Evolutionary conservation across 2,888 invertebrate species (phyloP), one percentile per base, ranked within the genome.

Genomic region (Pristionchus exspectatus): DNA sequence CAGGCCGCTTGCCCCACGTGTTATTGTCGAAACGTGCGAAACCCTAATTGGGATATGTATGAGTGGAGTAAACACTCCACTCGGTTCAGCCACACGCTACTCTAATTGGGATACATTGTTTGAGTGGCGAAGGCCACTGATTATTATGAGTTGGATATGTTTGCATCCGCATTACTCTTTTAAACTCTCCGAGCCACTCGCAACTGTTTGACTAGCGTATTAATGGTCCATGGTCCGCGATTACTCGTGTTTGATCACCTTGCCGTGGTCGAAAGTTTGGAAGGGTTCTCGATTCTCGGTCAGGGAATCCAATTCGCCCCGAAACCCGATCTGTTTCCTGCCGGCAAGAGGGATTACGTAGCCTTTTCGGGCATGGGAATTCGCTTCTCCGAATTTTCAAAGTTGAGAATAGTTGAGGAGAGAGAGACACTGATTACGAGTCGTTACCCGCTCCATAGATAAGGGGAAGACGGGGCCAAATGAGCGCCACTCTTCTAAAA

Each of bases 241-340:
- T 10, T 10, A n/a, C 63, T n/a, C n/a, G n/a, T 63, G 63, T 63
- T 63, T 63, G 63, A 63, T 63, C 63, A 63, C 63, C 97, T 98
- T 95, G 96, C 98, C 93, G 96, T 96, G 90, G 94, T 95, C 33
- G 88, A 92, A 12, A 30, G 30, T 74, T 30, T 38, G 24, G 21
- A 72, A 72, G 0, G 74, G 38, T 16, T 38, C 27, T 18, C 27
- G 30, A 30, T 74, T 74, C 24, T 24, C 30, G 38, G 38, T 16
- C 18, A 33, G 38, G 7, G 74, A 38, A 38, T 63, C 3, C 27
- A 69, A 69, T 30, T 33, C 21, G 14, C 38, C 74, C 5, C 5
- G 38, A 74, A 24, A 38, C 9, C 38, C 44, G 38, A 38, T 21
- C 74, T 24, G 21, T 1, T 24, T 21, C 38, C 10, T 2, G 27